These are phyloP conservation scores for Vombatus ursinus DNA, from an alignment of 2,113 vertebrate species.

Conservation along the genomic window DNA sequence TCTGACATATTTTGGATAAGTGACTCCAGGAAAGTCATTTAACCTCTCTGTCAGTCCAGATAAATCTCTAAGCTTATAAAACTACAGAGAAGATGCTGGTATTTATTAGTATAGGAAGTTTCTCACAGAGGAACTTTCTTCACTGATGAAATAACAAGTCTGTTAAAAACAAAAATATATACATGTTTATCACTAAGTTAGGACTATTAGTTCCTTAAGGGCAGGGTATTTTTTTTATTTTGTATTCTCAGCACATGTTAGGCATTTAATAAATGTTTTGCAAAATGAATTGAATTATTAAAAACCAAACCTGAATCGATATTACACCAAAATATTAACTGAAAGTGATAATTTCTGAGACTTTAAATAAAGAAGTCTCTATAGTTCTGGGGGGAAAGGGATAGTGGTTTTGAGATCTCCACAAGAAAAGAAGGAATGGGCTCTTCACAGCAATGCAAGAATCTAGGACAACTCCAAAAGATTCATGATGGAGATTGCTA, in stretches of 20 bases:
- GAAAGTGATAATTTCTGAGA: not conserved
- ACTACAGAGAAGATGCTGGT: not conserved
- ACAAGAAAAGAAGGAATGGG: not conserved
- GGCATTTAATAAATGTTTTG: too few relatives aligned
- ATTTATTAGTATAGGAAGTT: not conserved
- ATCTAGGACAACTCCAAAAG: too few relatives aligned
- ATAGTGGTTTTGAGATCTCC: not conserved
- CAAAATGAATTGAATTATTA: too few relatives aligned
- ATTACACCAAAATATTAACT: not conserved
- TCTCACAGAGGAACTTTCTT: not conserved
- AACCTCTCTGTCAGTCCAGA: not conserved
- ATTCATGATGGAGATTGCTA: too few relatives aligned
- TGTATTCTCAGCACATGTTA: too few relatives aligned
- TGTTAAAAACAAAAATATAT: too few relatives aligned
- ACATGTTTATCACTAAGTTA: not conserved
- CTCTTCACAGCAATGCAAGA: too few relatives aligned
- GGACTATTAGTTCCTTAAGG: not conserved
- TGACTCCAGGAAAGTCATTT: not conserved
- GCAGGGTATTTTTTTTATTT: too few relatives aligned
- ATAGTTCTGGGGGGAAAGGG: not conserved
- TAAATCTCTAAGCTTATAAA: not conserved
- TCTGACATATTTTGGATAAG: not conserved
- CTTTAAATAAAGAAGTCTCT: not conserved
- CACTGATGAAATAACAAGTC: not conserved
- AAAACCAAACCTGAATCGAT: too few relatives aligned